Percentiles rank a stretch among this genome's conserved stretches.
Conservation (phyloP, 2,888 invertebrate genomes). For the Athetis lepigone region DNA sequence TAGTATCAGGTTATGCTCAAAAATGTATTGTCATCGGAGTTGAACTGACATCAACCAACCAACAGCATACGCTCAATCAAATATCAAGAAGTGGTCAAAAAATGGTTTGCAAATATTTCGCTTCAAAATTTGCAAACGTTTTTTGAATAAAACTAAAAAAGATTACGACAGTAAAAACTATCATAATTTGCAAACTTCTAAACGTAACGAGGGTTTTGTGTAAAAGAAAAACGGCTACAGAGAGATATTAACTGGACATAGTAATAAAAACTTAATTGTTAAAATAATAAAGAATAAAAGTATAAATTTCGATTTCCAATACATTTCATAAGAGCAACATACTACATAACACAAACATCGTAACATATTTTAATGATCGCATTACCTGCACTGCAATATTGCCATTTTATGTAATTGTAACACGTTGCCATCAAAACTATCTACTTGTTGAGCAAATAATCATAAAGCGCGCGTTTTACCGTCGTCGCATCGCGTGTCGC, state of each 20-base stretch:
- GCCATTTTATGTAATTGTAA: conserved; percentile 59
- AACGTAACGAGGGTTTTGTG: too few relatives aligned
- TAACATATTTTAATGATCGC: conserved; percentile 49
- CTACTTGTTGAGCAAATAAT: conserved; percentile 84
- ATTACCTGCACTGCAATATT: conserved; percentile 58
- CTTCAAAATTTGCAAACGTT: too few relatives aligned
- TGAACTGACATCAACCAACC: too few relatives aligned
- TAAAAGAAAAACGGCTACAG: too few relatives aligned
- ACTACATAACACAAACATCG: conserved; percentile 3
- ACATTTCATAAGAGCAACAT: background rate
- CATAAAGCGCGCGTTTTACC: conserved; percentile 74
- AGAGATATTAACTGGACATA: background rate
- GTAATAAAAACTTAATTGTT: background rate
- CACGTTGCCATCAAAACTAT: conserved; percentile 60
- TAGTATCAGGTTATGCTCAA: too few relatives aligned
- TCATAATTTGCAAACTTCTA: too few relatives aligned
- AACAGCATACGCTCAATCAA: too few relatives aligned
- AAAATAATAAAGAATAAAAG: background rate
- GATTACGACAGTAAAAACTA: too few relatives aligned
- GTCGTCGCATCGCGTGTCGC: conserved; percentile 51
- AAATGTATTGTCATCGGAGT: too few relatives aligned
- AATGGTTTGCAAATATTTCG: too few relatives aligned
- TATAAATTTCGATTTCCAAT: background rate
- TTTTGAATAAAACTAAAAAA: too few relatives aligned
- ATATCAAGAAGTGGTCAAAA: too few relatives aligned